phyloP scores from a whole-genome alignment of 2,113 vertebrate species.

The Chaetorhynchus papuensis region DNA sequence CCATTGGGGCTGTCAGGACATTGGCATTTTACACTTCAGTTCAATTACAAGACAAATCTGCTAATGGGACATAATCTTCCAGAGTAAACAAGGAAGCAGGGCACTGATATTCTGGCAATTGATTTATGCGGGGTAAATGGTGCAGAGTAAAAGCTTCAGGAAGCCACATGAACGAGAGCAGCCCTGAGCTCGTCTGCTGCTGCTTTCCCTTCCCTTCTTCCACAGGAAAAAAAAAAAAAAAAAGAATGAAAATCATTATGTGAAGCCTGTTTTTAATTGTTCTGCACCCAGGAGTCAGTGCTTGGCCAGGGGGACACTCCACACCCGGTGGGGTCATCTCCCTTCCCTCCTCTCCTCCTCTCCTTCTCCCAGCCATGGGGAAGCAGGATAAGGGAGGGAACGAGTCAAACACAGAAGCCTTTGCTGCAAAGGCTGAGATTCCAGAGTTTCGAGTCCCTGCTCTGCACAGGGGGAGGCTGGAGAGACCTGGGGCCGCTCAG shows the following conservation, averaged over 20 bases:
- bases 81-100: slow-evolving; percentile 53
- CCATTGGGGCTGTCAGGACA: slow-evolving; percentile 16
- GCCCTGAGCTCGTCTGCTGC: background rate
- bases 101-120: slow-evolving; percentile 47
- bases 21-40: slow-evolving; percentile 51
- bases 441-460: rapidly evolving
- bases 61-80: slow-evolving; percentile 58
- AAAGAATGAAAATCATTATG: background rate
- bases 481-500: rapidly evolving
- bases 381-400: background rate
- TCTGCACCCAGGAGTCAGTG: background rate
- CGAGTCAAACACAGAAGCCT: background rate
- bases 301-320: background rate
- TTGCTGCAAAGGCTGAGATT: background rate
- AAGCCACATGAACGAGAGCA: background rate
- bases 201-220: background rate
- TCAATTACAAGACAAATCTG: slow-evolving; percentile 63
- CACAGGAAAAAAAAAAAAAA: background rate
- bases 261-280: background rate
- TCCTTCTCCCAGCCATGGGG: background rate
- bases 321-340: background rate
- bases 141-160: slow-evolving; percentile 37
- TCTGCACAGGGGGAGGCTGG: background rate
- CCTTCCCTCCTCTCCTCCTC: background rate
- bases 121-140: slow-evolving; percentile 55